Evolutionary conservation across 1,140 invertebrate species (phyloP), one percentile per base, ranked within the genome.

Genomic region (Chionoecetes opilio): DNA sequence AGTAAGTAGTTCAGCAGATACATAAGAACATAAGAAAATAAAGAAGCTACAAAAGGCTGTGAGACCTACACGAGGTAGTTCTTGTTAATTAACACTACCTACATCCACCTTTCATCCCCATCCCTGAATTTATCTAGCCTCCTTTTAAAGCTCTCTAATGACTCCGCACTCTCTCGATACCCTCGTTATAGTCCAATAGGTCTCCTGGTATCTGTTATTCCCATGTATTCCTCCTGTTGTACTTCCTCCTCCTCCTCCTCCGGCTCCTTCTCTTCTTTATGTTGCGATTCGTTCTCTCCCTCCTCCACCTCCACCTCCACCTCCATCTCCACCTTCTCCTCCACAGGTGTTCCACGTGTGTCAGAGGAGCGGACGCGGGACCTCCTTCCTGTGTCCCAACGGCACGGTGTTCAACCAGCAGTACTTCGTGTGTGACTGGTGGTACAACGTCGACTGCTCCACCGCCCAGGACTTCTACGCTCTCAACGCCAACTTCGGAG

Each of bases 341-440:
- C 53, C 21, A 75, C 63, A 75, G 63, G 21, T 75, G 26, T 75
- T 75, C 63, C 63, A 75, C 63, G n/a, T 75, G 3, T 75, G 63
- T 26, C 63, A 75, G 63, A 26, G 21, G 63, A 26, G 63, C 63
- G 63, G 63, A 26, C 63, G 63, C 3, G 21, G n/a, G 63, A n/a
- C 1, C 63, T 75, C 63, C 63, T 75, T 75, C n/a, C 63, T 75
- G 63, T 75, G 63, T 75, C 63, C 63, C 63, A 75, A 75, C 63
- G 63, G 63, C 63, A 75, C 63, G 11, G 63, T 75, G 63, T 75
- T 75, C 63, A 75, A 75, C 63, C 63, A 75, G n/a, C 63, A n/a
- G 63, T 75, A 75, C 63, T 75, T 75, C 63, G 63, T 75, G 63
- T 75, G 63, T n/a, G 63, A 75, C 63, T 75, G 63, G 63, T 75